A percentile compares a stretch with the other conserved stretches of the same genome.
phyloP scores from a whole-genome alignment of 2,888 invertebrate species.

The Patella depressa region DNA sequence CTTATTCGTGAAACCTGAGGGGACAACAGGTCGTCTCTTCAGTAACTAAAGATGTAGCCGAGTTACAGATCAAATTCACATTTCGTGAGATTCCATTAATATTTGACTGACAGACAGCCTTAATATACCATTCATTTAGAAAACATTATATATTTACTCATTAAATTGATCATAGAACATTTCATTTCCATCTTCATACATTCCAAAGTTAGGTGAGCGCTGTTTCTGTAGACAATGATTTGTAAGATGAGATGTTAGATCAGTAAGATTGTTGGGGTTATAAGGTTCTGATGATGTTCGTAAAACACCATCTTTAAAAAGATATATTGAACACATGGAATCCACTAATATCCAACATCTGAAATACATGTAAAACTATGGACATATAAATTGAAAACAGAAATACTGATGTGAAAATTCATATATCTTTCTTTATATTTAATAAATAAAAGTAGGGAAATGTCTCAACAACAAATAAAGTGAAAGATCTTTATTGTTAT shows the following conservation, averaged over 20 bases:
- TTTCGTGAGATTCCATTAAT: constrained; percentile 49
- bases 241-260: constrained; percentile 57
- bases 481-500: too few species aligned
- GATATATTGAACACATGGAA: constrained; percentile 48
- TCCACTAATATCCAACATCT: constrained; percentile 63
- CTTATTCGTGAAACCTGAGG: too few species aligned
- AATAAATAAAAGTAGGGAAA: too few species aligned
- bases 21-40: too few species aligned
- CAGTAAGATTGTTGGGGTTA: constrained; percentile 41
- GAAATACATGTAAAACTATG: background rate
- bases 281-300: constrained; percentile 59
- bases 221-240: constrained; percentile 60
- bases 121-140: background rate
- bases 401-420: too few species aligned
- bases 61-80: constrained; percentile 30
- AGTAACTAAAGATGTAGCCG: background rate
- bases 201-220: constrained; percentile 53
- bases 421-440: too few species aligned
- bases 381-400: too few species aligned
- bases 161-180: constrained; percentile 61
- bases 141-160: constrained; percentile 27
- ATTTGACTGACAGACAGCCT: constrained; percentile 47
- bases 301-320: constrained; percentile 58
- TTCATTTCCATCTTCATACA: constrained; percentile 62
- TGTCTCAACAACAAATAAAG: too few species aligned